Evolutionary conservation across 2,113 vertebrate genomes (phyloP), one percentile per base, ranked within the genome.

Genomic region (Phrynosoma blainvillii): DNA sequence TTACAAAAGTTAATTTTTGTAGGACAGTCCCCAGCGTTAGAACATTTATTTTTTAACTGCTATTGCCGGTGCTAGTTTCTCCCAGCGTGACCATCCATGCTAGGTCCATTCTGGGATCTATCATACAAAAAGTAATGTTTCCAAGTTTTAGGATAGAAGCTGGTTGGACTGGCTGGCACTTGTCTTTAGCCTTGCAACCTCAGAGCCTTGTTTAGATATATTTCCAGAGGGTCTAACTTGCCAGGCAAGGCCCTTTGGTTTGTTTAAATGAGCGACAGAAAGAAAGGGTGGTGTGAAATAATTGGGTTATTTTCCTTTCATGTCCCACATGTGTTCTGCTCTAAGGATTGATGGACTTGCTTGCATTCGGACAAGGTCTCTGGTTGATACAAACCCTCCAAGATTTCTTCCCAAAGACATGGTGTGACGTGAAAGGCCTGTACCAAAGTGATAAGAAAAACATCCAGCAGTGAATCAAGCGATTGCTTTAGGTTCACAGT

Each of bases 361-460:
- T 74, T 11, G 7, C 2, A 20, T n/a, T 27, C 42, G 52, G 59
- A 78, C 59, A 78, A 18, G 18, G 62, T 30, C 73, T 42, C 32
- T 23, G 16, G 6, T 40, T 47, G 40, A 30, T 27, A 54, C 36
- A 30, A 65, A 52, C n/a, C 74, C 70, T 59, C n/a, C 2, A 25
- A 30, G 47, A 32, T 74, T 82, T 86, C 88, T 81, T 87, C 86
- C 75, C 75, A 23, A 52, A 32, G 1, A n/a, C 76, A 80, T 27
- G 25, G 56, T 2, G 16, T 11, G 8, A 30, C 75, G 5, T 1
- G 9, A 76, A 30, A 83, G 54, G 8, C 23, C 10, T 59, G 6
- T 71, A 65, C 79, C 16, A n/a, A 32, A 47, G 25, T 75, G 73
- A 8, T 74, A 77, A 84, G 32, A 84, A 88, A 20, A 56, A 76